Evolutionary conservation across 2,888 invertebrate genomes (phyloP), one percentile per base, ranked within the genome.

Genomic region (Dolichomitus sp.): DNA sequence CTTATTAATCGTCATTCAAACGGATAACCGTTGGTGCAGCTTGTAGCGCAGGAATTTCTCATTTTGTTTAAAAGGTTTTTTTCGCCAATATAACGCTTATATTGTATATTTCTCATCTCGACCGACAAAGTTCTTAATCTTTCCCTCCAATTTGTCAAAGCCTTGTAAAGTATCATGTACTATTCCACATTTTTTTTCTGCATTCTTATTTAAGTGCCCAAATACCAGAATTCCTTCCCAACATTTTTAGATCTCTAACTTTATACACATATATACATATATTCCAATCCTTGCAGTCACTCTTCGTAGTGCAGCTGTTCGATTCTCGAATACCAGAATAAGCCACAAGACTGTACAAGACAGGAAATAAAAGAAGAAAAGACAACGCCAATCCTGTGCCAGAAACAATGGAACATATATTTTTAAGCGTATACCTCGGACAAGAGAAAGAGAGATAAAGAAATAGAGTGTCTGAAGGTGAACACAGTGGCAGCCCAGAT

Each of bases 341-440:
- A 72, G 65, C 48, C 72, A 54, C 73, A 37, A 19, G 23, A 48
- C 27, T 76, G 59, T 42, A 12, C 7, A 59, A 40, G 30, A 70
- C 17, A 61, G 57, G 33, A 30, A 40, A 17, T 59, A 27, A 30
- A 42, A 59, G 50, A 9, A 50, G 9, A 17, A 42, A 23, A 52
- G 52, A n/a, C 48, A 37, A 6, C 61, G 19, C 11, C 40, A 37
- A 30, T 69, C 40, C 50, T 37, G 40, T 23, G 45, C 42, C 27
- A 76, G 42, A 72, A 59, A 81, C 72, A 77, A 81, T 76, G 66
- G 66, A 52, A 7, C 59, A 52, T 59, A 48, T 45, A 42, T 50
- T 77, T 61, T 61, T 50, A 40, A 59, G 42, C 6, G 33, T 33
- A 17, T 57, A 23, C 30, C 65, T 4, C n/a, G 14, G n/a, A n/a